phyloP scores from a whole-genome alignment of 2,888 invertebrate species.

The Bembecia ichneumoniformis region DNA sequence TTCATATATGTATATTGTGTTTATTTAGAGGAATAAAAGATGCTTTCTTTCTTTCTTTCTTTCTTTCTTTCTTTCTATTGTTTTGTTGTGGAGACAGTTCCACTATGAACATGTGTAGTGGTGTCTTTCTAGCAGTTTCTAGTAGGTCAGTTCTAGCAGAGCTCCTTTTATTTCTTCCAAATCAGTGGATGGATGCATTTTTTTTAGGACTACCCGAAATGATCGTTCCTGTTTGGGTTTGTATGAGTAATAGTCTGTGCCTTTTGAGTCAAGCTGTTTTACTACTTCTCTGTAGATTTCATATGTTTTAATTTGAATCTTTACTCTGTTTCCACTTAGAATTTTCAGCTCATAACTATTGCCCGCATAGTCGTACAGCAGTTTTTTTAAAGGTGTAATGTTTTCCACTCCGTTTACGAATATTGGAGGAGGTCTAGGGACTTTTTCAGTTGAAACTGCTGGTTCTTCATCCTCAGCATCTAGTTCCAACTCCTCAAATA shows the following conservation, averaged over 20 bases:
- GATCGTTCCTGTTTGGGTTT: conserved; percentile 9
- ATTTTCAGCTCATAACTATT: conserved; percentile 1
- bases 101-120: conserved; percentile 3
- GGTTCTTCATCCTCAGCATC: background rate
- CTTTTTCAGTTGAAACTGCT: background rate
- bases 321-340: conserved; percentile 1
- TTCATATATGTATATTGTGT: no score
- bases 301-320: conserved; percentile 3
- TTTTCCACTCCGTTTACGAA: background rate
- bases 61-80: no score
- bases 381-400: background rate
- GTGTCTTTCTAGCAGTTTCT: conserved; percentile 5
- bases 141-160: conserved; percentile 3
- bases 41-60: no score
- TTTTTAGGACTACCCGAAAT: conserved; percentile 8
- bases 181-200: conserved; percentile 9
- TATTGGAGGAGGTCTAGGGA: background rate
- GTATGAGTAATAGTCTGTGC: conserved; percentile 10
- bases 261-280: conserved; percentile 5
- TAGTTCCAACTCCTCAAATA: background rate
- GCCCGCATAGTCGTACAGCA: background rate
- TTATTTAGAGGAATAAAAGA: no score
- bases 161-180: conserved; percentile 7
- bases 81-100: background rate
- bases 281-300: conserved; percentile 5